These are phyloP conservation scores for Deilephila porcellus DNA, from an alignment of 2,888 invertebrate genomes.

Conservation along the genomic window DNA sequence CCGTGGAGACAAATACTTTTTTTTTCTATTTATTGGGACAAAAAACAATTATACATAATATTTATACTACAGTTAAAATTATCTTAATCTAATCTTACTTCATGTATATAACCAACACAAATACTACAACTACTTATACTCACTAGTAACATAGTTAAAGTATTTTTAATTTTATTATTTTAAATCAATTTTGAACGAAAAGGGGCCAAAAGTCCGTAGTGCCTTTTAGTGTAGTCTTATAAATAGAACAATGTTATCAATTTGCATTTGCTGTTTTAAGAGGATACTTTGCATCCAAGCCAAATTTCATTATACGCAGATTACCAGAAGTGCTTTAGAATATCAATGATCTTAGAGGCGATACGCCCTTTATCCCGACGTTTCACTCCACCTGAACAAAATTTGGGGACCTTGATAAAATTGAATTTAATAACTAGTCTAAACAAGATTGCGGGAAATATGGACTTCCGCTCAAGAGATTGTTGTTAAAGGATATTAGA, in stretches of 20 bases:
- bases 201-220: no score
- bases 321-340: constrained; percentile 1
- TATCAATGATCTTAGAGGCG: not conserved
- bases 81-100: no score
- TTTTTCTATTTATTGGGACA: no score
- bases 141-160: no score
- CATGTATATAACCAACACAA: no score
- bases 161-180: no score
- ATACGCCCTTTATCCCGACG: not conserved
- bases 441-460: not conserved
- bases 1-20: no score
- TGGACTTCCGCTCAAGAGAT: not conserved
- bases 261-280: not conserved
- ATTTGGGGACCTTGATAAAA: not conserved
- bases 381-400: not conserved
- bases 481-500: not conserved
- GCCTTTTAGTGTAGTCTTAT: not conserved
- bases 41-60: no score
- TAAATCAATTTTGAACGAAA: no score
- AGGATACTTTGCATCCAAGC: not conserved
- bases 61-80: no score
- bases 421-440: constrained; percentile 1
- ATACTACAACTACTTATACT: no score
- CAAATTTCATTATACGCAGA: constrained; percentile 2
- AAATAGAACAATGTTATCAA: not conserved